phyloP scores from a whole-genome alignment of 2,797 vertebrate species.

The Gymnoscopelus microlampas region DNA sequence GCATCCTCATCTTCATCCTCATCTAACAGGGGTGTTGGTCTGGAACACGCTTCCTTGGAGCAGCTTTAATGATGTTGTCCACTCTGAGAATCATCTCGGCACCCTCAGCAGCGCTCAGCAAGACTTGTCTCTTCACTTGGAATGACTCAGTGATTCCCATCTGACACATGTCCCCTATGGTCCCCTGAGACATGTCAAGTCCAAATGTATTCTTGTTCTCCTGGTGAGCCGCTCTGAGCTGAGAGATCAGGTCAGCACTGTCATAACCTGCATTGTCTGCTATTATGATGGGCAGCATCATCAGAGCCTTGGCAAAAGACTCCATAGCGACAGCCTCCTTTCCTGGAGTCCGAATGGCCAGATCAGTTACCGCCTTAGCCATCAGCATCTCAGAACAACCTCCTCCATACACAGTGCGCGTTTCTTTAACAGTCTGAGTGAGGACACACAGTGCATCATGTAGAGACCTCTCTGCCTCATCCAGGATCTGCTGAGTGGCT shows the following conservation, averaged over 20 bases:
- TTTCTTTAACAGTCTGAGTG: conserved; percentile 94
- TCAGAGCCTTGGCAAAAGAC: conserved; percentile 94
- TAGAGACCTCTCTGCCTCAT: conserved; percentile 96
- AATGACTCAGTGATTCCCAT: conserved; percentile 95
- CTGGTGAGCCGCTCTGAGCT: conserved; percentile 94
- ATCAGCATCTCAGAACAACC: conserved; percentile 99
- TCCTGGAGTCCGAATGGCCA: conserved; percentile 92
- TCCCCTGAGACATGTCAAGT: conserved; percentile 91
- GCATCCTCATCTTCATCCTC: conserved; percentile 13
- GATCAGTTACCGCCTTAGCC: conserved; percentile 91
- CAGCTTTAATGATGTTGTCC: conserved; percentile 97
- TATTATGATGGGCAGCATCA: conserved; percentile 96
- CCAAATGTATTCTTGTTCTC: conserved; percentile 88
- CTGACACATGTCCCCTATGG: conserved; percentile 87
- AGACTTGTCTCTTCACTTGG: conserved; percentile 95
- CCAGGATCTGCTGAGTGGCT: conserved; percentile 96
- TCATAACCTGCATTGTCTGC: conserved; percentile 99
- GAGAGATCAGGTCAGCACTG: conserved; percentile 95
- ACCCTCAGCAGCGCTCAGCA: conserved; percentile 95
- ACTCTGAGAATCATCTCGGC: conserved; percentile 98
- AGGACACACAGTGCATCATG: conserved; percentile 97
- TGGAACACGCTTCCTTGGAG: conserved; percentile 95
- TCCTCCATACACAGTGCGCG: conserved; percentile 95
- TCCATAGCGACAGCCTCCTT: conserved; percentile 98
- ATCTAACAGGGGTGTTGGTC: conserved; percentile 95